Evolutionary conservation across 2,113 vertebrate species (phyloP).

Genomic region (Anser cygnoides): DNA sequence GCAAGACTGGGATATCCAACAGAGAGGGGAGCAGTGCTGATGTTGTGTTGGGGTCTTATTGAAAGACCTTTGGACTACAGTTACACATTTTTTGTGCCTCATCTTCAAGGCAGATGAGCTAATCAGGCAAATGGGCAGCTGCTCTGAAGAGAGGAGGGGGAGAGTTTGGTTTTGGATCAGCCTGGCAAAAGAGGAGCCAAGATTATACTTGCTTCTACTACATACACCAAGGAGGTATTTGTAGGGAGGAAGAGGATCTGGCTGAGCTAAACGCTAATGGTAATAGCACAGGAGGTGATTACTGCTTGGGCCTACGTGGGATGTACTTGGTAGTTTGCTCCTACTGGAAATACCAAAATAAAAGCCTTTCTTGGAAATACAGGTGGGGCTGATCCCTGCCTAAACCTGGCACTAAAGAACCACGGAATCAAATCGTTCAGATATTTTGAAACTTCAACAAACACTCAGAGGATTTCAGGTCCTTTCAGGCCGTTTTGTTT

Average conservation of each 20-base stretch:
- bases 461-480: neutral
- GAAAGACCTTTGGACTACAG: neutral
- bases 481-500: neutral
- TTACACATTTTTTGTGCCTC: neutral
- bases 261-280: neutral
- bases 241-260: neutral
- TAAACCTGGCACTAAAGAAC: neutral
- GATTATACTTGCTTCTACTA: neutral
- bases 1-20: neutral
- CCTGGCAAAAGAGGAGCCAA: neutral
- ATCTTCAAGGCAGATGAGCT: neutral
- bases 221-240: neutral
- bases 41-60: neutral
- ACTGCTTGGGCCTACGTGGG: neutral
- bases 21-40: neutral
- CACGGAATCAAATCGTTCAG: fast-evolving
- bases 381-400: neutral
- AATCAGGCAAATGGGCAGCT: neutral
- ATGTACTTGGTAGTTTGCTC: neutral
- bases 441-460: neutral
- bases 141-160: neutral
- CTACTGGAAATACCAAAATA: neutral
- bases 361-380: neutral
- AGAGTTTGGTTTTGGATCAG: neutral
- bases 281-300: neutral